These are phyloP conservation scores for Cinara cedri DNA, from an alignment of 2,888 invertebrate species.

Conservation along the genomic window DNA sequence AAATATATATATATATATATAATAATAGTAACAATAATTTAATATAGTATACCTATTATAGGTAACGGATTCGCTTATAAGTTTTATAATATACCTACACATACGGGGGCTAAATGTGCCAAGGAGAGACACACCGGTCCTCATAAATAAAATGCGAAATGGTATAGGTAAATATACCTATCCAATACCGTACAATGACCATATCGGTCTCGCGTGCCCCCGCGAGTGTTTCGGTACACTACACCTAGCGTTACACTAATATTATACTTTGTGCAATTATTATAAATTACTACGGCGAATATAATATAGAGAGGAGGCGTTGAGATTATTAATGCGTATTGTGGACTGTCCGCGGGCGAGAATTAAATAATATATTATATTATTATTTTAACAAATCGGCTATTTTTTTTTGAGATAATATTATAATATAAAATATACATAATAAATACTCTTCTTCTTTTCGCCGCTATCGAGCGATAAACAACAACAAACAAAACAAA, in stretches of 20 bases:
- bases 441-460: no score
- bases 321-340: no score
- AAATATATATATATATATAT: not conserved
- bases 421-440: no score
- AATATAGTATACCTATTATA: not conserved
- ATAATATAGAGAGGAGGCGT: slow-evolving; percentile 38
- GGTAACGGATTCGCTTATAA: slow-evolving; percentile 4
- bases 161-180: not conserved
- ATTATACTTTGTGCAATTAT: no score
- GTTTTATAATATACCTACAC: no score
- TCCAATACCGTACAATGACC: slow-evolving; percentile 29
- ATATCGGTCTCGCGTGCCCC: slow-evolving; percentile 43
- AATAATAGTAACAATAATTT: not conserved
- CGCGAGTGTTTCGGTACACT: slow-evolving; percentile 30
- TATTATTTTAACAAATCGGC: no score
- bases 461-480: no score
- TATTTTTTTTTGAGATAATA: no score
- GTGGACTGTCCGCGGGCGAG: not conserved
- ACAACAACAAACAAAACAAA: no score
- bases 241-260: no score
- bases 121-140: slow-evolving; percentile 47
- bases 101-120: slow-evolving; percentile 56
- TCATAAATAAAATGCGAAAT: slow-evolving; percentile 6
- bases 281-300: slow-evolving; percentile 8
- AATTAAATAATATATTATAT: slow-evolving; percentile 21